Evolutionary conservation across 2,888 invertebrate genomes (phyloP), one percentile per base, ranked within the genome.

Genomic region (Epsilonema sp.): DNA sequence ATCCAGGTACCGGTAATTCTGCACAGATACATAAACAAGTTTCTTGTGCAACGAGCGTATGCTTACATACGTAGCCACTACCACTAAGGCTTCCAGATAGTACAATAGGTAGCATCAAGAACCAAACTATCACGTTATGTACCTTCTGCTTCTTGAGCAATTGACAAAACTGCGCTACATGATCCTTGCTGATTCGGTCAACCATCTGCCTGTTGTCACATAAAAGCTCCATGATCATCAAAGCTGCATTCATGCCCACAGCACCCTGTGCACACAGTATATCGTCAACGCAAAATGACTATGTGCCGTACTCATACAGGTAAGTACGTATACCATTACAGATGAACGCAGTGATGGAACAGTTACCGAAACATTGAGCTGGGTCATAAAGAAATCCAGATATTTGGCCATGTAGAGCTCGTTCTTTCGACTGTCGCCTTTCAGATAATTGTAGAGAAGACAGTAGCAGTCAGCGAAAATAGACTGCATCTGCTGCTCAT

Each of bases 311-410:
- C n/a, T n/a, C n/a, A n/a, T n/a, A n/a, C n/a, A n/a, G n/a, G n/a
- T n/a, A n/a, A n/a, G n/a, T n/a, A n/a, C n/a, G n/a, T n/a, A n/a
- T n/a, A n/a, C n/a, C n/a, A n/a, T n/a, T n/a, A n/a, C n/a, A n/a
- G n/a, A n/a, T n/a, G n/a, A n/a, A n/a, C n/a, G n/a, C n/a, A n/a
- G n/a, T n/a, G n/a, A n/a, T n/a, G n/a, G n/a, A n/a, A n/a, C n/a
- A n/a, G 8, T 31, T 31, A 31, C 31, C 16, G 31, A 16, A 24
- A 65, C 66, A 16, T 61, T 61, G 49, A 65, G 64, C 51, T 67
- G 67, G 3, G 63, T 64, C 53, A 67, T 64, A 55, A 67, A 67
- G 58, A 67, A 66, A 49, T 63, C 62, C 39, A 66, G 62, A 53
- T 66, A 62, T 47, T 65, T 63, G 26, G 64, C 65, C 23, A 66